Evolutionary conservation across 2,888 invertebrate genomes (phyloP), one percentile per base, ranked within the genome.

Genomic region (Homarus gammarus): DNA sequence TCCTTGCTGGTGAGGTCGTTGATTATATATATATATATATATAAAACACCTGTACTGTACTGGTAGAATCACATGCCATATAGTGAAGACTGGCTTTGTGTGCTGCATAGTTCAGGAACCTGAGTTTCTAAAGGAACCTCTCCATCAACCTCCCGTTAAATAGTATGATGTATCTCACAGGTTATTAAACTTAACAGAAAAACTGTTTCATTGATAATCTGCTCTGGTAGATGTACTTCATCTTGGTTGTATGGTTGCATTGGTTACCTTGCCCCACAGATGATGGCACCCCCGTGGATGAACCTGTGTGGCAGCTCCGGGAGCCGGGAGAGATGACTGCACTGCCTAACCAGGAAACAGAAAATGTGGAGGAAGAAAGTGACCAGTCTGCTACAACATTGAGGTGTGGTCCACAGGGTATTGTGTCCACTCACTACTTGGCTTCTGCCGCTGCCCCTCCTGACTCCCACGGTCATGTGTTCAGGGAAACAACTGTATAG

Each of bases 401-500:
- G 75, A 84, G 78, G 49, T 89, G 77, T 68, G 78, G 33, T 18
- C 78, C 88, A 27, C 64, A 64, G 40, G 88, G 88, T 38, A 73
- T 77, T n/a, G 88, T 84, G 18, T 84, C 88, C 3, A 83, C 88
- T 27, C 88, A 78, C 36, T 89, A 89, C 56, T 38, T 89, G 56
- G 83, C 83, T n/a, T 72, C 88, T 49, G n/a, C 87, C 38, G 51
- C 83, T n/a, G 38, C 83, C 49, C 61, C 84, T 77, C 68, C 88
- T 27, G 88, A 89, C 78, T 77, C 84, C 49, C 84, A 89, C 44
- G 31, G 70, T 44, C 83, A 89, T 83, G 83, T 89, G 68, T 89
- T 89, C 88, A 89, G 88, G 84, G 88, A 89, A 64, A 89, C 88
- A 22, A 89, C 88, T 49, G 88, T 89, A n/a, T 89, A 89, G 84